phyloP scores from a whole-genome alignment of 2,113 vertebrate species.

The Colius striatus region DNA sequence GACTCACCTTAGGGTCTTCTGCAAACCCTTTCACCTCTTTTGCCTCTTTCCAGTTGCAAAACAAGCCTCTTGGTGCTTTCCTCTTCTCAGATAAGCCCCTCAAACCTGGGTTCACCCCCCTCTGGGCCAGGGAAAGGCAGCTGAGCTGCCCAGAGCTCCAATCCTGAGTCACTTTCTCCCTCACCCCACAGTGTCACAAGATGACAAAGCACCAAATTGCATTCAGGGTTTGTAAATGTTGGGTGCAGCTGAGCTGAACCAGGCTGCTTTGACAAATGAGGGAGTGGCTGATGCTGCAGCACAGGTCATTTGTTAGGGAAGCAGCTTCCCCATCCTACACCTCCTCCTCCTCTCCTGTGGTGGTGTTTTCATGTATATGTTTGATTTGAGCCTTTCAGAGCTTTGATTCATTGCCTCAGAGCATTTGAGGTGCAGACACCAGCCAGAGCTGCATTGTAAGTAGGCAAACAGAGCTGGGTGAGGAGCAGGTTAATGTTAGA shows the following conservation, averaged over 20 bases:
- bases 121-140: background rate
- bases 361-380: background rate
- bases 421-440: slow-evolving; percentile 33
- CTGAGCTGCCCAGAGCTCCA: background rate
- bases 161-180: background rate
- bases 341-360: background rate
- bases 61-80: background rate
- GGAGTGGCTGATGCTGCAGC: background rate
- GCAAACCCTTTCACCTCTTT: background rate
- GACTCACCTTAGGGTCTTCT: background rate
- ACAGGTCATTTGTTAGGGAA: slow-evolving; percentile 59
- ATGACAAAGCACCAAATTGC: background rate
- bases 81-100: background rate
- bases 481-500: slow-evolving; percentile 70
- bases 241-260: background rate
- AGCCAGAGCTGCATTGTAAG: slow-evolving; percentile 56
- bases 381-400: background rate
- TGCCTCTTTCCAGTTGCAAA: background rate
- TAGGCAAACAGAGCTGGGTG: slow-evolving; percentile 24
- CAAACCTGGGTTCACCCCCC: background rate
- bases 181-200: accelerated
- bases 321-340: background rate
- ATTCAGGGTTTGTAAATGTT: background rate
- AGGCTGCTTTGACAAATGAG: background rate
- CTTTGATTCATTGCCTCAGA: slow-evolving; percentile 64